These are phyloP conservation scores for Nysson spinosus DNA, from an alignment of 2,888 invertebrate genomes.

Conservation along the genomic window DNA sequence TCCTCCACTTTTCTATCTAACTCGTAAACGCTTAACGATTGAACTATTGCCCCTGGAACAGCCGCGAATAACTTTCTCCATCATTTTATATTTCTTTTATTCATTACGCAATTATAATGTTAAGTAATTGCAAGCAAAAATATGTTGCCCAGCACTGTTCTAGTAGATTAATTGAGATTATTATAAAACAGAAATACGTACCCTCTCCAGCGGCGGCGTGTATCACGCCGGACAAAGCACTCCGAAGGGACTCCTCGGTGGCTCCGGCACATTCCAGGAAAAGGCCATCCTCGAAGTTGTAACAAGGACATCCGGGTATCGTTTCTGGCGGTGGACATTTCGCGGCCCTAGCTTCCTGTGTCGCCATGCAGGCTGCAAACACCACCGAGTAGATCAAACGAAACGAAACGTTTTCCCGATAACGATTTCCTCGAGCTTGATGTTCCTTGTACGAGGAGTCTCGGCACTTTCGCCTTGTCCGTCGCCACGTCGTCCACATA, in stretches of 20 bases:
- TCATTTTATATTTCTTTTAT: too few species aligned
- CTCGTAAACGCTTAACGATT: slow-evolving; percentile 93
- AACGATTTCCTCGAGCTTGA: slow-evolving; percentile 42
- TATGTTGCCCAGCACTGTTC: slow-evolving; percentile 18
- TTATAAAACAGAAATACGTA: slow-evolving; percentile 72
- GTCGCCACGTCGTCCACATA: slow-evolving; percentile 74
- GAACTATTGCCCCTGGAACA: slow-evolving; percentile 79
- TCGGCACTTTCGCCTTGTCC: slow-evolving; percentile 73
- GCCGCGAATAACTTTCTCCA: background rate
- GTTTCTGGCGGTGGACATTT: slow-evolving; percentile 87
- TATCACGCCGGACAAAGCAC: slow-evolving; percentile 81
- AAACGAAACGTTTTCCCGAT: slow-evolving; percentile 54
- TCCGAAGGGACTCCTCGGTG: slow-evolving; percentile 85
- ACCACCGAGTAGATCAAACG: slow-evolving; percentile 66
- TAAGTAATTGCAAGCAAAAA: too few species aligned
- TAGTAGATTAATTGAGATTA: too few species aligned
- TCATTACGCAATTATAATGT: too few species aligned
- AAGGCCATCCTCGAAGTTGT: slow-evolving; percentile 94
- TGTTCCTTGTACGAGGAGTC: slow-evolving; percentile 50
- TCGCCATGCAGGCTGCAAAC: slow-evolving; percentile 68
- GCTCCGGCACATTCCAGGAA: slow-evolving; percentile 94
- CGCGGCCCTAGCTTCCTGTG: slow-evolving; percentile 70
- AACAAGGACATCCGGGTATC: slow-evolving; percentile 92
- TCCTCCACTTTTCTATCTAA: slow-evolving; percentile 89
- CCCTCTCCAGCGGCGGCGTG: slow-evolving; percentile 82